phyloP scores from a whole-genome alignment of 2,113 vertebrate genomes.

The Empidonax traillii region DNA sequence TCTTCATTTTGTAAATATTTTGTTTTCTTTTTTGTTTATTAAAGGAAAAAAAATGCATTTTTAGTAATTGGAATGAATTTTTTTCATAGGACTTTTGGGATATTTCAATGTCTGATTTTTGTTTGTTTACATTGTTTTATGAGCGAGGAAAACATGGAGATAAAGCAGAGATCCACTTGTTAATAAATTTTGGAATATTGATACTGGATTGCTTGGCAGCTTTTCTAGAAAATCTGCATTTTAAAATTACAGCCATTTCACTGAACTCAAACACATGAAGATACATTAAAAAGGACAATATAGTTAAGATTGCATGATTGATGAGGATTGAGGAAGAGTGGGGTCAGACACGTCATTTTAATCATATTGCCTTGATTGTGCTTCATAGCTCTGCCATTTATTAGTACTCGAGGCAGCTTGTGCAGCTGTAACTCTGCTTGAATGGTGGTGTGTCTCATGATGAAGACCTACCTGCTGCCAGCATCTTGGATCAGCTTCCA shows the following conservation, averaged over 20 bases:
- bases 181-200: not conserved
- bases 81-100: not conserved
- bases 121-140: not conserved
- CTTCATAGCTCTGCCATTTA: not conserved
- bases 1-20: not conserved
- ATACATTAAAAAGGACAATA: not conserved
- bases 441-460: not conserved
- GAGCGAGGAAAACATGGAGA: not conserved
- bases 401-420: not conserved
- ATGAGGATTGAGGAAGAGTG: not conserved
- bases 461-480: not conserved
- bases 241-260: not conserved
- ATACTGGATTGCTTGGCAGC: not conserved
- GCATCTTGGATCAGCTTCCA: accelerated
- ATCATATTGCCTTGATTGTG: not conserved
- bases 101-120: not conserved
- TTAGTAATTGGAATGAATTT: not conserved
- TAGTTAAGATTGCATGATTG: not conserved
- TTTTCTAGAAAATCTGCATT: not conserved
- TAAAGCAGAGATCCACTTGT: not conserved
- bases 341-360: not conserved
- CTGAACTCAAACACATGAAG: not conserved
- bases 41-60: not conserved
- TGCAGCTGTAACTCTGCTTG: not conserved
- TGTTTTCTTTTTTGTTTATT: not conserved